Evolutionary conservation across 1,140 invertebrate genomes (phyloP).

Genomic region (Dryas iulia): DNA sequence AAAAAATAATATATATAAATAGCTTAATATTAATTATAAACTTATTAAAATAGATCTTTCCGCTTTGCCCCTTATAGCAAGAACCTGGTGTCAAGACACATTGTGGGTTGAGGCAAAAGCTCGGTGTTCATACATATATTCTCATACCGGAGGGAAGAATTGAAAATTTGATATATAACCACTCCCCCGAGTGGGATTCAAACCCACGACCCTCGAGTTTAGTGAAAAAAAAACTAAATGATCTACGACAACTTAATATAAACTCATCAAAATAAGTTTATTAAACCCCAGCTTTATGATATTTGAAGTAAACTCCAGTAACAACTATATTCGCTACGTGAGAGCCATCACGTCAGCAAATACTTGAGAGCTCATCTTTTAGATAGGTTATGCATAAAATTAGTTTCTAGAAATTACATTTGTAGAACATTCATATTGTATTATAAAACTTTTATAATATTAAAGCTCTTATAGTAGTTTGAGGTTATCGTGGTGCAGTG

Average conservation of each 20-base stretch:
- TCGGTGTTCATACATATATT: no score
- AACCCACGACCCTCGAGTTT: no score
- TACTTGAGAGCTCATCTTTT: not conserved
- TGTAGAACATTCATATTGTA: not conserved
- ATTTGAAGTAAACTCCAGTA: not conserved
- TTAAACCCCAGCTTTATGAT: not conserved
- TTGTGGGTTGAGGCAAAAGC: no score
- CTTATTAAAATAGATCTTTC: no score
- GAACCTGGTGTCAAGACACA: no score
- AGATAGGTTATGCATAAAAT: not conserved
- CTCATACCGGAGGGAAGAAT: no score
- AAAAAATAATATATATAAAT: no score
- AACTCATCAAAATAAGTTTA: not conserved
- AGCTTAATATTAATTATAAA: no score
- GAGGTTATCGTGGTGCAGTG: not conserved
- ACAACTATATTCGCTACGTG: not conserved
- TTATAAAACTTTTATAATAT: not conserved
- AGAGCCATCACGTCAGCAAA: not conserved
- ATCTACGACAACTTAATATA: not conserved
- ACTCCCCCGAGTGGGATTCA: no score
- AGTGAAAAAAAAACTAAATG: no score
- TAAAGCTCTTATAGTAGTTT: not conserved
- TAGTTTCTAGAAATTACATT: not conserved
- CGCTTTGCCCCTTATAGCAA: no score
- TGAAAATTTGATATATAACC: no score